Conservation (phyloP, 1,140 invertebrate genomes). For the Solenopsis fugax region DNA sequence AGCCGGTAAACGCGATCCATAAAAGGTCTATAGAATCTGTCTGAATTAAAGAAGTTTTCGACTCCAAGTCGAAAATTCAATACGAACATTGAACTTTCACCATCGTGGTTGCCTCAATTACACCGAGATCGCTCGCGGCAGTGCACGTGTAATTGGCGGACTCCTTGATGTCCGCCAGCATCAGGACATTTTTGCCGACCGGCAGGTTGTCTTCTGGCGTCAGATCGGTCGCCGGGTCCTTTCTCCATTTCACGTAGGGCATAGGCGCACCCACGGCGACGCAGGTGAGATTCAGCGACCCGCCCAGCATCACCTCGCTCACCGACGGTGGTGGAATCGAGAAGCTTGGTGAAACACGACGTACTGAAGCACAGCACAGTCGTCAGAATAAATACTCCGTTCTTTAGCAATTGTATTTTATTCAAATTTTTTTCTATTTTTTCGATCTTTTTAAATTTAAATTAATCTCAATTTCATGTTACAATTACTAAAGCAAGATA, state of each 20-base stretch:
- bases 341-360: conserved; percentile 97
- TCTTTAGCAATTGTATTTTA: background rate
- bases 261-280: conserved; percentile 98
- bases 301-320: conserved; percentile 96
- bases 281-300: conserved; percentile 96
- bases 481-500: background rate
- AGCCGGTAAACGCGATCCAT: conserved; percentile 25
- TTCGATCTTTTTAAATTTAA: background rate
- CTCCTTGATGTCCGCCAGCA: conserved; percentile 94
- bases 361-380: conserved; percentile 89
- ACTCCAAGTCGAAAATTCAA: background rate
- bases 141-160: conserved; percentile 99
- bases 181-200: conserved; percentile 94
- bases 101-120: conserved; percentile 94
- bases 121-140: conserved; percentile 96
- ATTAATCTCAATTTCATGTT: background rate
- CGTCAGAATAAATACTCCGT: background rate
- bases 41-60: background rate
- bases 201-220: conserved; percentile 95
- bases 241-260: conserved; percentile 98
- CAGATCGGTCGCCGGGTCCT: conserved; percentile 92
- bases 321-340: conserved; percentile 94
- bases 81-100: conserved; percentile 98
- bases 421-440: background rate
- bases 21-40: conserved; percentile 35